Evolutionary conservation across 1,140 invertebrate genomes (phyloP), one percentile per base, ranked within the genome.

Genomic region (Melanaphis sacchari): DNA sequence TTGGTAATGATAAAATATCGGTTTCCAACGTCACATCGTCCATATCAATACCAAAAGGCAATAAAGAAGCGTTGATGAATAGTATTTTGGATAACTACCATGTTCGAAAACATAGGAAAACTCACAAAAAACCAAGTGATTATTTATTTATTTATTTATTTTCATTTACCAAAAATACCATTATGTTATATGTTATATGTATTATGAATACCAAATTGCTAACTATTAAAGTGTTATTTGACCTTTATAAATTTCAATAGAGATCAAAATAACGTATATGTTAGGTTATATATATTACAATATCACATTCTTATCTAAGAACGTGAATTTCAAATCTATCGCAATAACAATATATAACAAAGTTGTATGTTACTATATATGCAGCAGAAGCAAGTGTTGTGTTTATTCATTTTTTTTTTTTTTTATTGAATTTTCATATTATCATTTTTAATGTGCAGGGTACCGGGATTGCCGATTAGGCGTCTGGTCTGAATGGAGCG

Each of bases 401-500:
- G 8, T n/a, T n/a, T n/a, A 31, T 66, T 8, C 11, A 6, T 1
- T n/a, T 31, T 66, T n/a, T 76, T 81, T 81, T 81, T 76, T 76
- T 76, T 36, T 21, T 22, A 38, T 40, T 43, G 2, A 26, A 82
- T 85, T 85, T 43, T 85, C 11, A 76, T 76, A 31, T 31, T 1
- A n/a, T 15, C 15, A n/a, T 0, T 0, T n/a, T 4, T 76, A n/a
- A n/a, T 76, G 5, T 76, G 38, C 94, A 94, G 94, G 94, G 54
- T 96, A 96, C 90, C 95, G 97, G 94, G 97, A 98, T 95, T 98
- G 98, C 95, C 96, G 97, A 94, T 97, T 98, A n/a, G 96, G 97
- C 89, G 97, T 97, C 93, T 99, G 98, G 98, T 97, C 97, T 7
- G 96, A 97, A 93, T 99, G 98, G 98, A 97, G 97, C 94, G 95